phyloP scores from a whole-genome alignment of 2,797 vertebrate genomes.

The Falco peregrinus region DNA sequence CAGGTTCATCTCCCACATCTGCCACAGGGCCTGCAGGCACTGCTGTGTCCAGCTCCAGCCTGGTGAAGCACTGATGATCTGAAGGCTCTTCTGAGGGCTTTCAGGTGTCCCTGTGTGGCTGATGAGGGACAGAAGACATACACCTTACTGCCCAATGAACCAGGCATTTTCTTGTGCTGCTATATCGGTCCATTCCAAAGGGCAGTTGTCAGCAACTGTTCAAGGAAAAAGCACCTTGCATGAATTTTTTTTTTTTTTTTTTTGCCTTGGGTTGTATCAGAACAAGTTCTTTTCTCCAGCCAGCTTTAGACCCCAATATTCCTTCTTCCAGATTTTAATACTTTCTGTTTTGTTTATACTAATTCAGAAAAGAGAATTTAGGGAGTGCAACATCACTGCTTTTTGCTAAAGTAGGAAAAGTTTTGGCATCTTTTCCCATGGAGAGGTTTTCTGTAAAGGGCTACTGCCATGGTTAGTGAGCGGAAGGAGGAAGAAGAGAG shows the following conservation, averaged over 20 bases:
- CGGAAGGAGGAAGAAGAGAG: not conserved
- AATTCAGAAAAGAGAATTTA: not conserved
- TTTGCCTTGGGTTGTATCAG: not conserved
- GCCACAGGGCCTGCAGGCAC: not conserved
- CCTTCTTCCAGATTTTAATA: not conserved
- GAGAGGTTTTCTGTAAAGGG: not conserved
- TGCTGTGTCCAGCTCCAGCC: fast-evolving
- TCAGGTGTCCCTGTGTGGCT: not conserved
- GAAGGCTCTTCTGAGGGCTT: not conserved
- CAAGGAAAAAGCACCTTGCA: not conserved
- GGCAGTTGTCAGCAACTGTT: not conserved
- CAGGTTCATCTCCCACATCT: not conserved
- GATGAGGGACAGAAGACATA: not conserved
- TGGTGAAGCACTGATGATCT: not conserved
- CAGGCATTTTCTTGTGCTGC: not conserved
- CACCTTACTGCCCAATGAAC: not conserved
- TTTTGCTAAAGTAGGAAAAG: not conserved
- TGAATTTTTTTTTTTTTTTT: fast-evolving
- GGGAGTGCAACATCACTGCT: not conserved
- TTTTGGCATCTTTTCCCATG: not conserved
- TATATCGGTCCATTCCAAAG: not conserved
- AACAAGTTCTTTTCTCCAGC: not conserved
- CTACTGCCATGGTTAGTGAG: not conserved
- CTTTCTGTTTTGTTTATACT: not conserved
- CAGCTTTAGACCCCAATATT: not conserved